These are phyloP conservation scores for Noctua fimbriata DNA, from an alignment of 2,888 invertebrate genomes.

Conservation along the genomic window DNA sequence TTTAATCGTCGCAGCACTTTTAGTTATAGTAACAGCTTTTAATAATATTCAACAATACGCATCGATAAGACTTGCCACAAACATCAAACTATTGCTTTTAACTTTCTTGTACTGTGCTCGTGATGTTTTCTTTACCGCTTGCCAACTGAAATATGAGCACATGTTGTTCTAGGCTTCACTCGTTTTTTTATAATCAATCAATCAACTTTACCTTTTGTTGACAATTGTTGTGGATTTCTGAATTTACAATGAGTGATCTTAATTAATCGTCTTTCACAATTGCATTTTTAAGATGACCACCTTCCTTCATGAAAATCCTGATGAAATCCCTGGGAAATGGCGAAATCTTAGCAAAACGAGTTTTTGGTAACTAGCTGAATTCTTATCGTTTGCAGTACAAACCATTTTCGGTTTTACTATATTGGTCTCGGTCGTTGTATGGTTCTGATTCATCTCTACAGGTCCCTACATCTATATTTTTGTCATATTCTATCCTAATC, in stretches of 20 bases:
- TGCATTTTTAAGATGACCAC: not conserved
- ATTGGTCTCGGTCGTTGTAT: not conserved
- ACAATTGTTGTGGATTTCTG: constrained; percentile 29
- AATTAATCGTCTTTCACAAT: constrained; percentile 9
- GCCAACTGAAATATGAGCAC: constrained; percentile 40
- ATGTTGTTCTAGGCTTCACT: constrained; percentile 23
- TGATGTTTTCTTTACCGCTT: constrained; percentile 45
- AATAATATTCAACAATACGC: constrained; percentile 65
- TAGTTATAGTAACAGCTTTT: constrained; percentile 63
- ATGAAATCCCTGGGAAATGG: not conserved
- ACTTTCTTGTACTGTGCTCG: constrained; percentile 51
- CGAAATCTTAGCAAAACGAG: not conserved
- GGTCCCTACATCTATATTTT: not conserved
- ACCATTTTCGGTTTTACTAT: not conserved
- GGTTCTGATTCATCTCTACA: not conserved
- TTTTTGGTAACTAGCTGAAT: not conserved
- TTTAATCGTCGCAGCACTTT: constrained; percentile 59
- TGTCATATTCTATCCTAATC: not conserved
- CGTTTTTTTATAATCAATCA: constrained; percentile 39
- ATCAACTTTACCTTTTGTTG: constrained; percentile 31
- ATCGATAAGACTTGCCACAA: constrained; percentile 60
- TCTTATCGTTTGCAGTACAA: not conserved
- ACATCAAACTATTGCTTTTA: constrained; percentile 58
- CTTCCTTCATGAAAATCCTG: not conserved
- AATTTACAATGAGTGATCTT: constrained; percentile 1